Conservation (phyloP, 1,140 invertebrate genomes). For the Laupala kohalensis region DNA sequence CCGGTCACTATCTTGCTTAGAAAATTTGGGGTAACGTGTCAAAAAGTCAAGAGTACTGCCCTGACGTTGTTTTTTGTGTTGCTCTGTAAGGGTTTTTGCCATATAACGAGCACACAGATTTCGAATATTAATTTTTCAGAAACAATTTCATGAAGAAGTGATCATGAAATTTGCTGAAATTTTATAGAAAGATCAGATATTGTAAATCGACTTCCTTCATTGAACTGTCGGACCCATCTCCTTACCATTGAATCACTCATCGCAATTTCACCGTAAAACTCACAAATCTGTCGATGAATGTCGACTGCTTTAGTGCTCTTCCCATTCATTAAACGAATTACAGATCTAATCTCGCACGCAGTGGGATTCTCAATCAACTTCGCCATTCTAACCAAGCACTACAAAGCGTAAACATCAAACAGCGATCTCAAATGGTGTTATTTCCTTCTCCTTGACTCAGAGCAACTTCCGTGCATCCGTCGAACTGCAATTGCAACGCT, state of each 20-base stretch:
- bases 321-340: slow-evolving; percentile 12
- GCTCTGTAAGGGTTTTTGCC: too few relatives aligned
- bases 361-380: slow-evolving; percentile 2
- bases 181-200: too few relatives aligned
- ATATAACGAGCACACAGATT: too few relatives aligned
- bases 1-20: too few relatives aligned
- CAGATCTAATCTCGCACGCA: neutral
- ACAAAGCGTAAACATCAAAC: neutral
- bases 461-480: neutral
- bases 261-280: slow-evolving; percentile 16
- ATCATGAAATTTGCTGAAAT: too few relatives aligned
- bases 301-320: neutral
- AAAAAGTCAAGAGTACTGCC: too few relatives aligned
- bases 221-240: slow-evolving; percentile 17
- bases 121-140: too few relatives aligned
- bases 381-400: slow-evolving; percentile 1
- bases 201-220: slow-evolving; percentile 15
- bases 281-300: slow-evolving; percentile 14
- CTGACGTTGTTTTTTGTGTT: too few relatives aligned
- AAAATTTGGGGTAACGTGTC: too few relatives aligned
- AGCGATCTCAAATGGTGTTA: neutral
- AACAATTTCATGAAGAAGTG: too few relatives aligned
- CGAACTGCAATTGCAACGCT: slow-evolving; percentile 3
- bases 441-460: slow-evolving; percentile 1
- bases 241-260: slow-evolving; percentile 15